Base-by-base conservation (phyloP, 2,888 invertebrate species). In the Melitaea athalia region DNA sequence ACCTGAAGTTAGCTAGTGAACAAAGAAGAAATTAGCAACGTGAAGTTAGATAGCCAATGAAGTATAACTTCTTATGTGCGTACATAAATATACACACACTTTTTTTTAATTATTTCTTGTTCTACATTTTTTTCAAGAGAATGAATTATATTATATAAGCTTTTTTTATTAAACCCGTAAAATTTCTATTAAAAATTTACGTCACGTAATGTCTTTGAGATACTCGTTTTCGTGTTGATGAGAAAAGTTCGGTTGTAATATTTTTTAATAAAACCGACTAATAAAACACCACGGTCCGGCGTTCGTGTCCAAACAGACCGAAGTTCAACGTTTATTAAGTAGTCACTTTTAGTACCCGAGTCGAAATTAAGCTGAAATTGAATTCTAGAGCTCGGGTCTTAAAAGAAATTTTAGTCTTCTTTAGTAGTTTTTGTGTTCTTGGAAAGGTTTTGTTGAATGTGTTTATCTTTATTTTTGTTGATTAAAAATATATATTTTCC, bases 231-330 rank as follows among this genome's bases (percentile, higher is more conserved):
- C 63, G 63, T 55, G 59, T 63, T 68, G 66, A 72, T 67, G 71
- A 67, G 69, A 67, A 67, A 73, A 73, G 61, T 74, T 75, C 53
- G 24, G 67, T 60, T 69, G 73, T 74, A 75, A 75, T 73, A 72
- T 75, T 74, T 74, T 38, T 73, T 74, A 75, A 76, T 74, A 73
- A 75, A 74, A 68, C 67, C 53, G 64, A 53, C 65, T 63, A 62
- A 70, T 73, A 65, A 70, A 67, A 70, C 61, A 63, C 64, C 42
- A 60, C 63, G 57, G 68, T 57, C 57, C 50, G 17, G 24, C 55
- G n/a, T 45, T 43, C 57, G 57, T 15, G 33, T 61, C 15, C 53
- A 52, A 55, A 61, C 60, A 33, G 65, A 38, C 45, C 49, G 15
- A 14, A 45, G 31, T 62, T 50, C 61, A 49, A 55, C 53, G 17